A percentile compares a stretch with the other conserved stretches of the same genome.
Evolutionary conservation across 2,113 vertebrate genomes (phyloP).

Genomic region (Larimichthys crocea): DNA sequence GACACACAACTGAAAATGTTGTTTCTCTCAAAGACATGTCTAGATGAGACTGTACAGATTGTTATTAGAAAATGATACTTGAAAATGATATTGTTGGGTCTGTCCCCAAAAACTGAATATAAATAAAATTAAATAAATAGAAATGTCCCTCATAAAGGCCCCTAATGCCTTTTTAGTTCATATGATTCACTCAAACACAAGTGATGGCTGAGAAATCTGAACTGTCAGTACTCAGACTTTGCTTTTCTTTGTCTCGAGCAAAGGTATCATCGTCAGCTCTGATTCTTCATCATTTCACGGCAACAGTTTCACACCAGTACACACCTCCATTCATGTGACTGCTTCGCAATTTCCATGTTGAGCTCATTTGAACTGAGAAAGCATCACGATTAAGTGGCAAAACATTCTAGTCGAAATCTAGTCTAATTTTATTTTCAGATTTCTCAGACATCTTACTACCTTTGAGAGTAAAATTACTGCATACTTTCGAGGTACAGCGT

Average conservation of each 20-base stretch:
- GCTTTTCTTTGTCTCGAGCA: neutral
- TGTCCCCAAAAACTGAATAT: neutral
- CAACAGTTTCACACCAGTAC: conserved; percentile 5
- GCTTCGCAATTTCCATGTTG: neutral
- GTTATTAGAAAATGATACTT: neutral
- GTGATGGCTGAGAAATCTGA: neutral
- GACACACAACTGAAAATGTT: neutral
- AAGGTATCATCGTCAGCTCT: neutral
- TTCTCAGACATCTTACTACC: conserved; percentile 5
- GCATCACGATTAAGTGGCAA: conserved; percentile 9
- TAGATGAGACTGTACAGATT: neutral
- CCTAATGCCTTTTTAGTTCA: conserved; percentile 7
- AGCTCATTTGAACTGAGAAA: conserved; percentile 20
- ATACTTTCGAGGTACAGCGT: neutral
- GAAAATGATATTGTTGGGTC: neutral
- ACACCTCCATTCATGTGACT: neutral
- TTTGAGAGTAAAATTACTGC: conserved; percentile 23
- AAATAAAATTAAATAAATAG: neutral
- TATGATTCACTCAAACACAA: conserved; percentile 12
- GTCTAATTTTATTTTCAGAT: neutral
- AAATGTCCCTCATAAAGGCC: neutral
- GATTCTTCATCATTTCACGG: neutral
- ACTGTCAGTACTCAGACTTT: conserved; percentile 3
- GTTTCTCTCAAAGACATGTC: neutral
- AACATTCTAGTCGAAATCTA: neutral